Conservation (phyloP, 1,140 invertebrate genomes). For the Conus betulinus region DNA sequence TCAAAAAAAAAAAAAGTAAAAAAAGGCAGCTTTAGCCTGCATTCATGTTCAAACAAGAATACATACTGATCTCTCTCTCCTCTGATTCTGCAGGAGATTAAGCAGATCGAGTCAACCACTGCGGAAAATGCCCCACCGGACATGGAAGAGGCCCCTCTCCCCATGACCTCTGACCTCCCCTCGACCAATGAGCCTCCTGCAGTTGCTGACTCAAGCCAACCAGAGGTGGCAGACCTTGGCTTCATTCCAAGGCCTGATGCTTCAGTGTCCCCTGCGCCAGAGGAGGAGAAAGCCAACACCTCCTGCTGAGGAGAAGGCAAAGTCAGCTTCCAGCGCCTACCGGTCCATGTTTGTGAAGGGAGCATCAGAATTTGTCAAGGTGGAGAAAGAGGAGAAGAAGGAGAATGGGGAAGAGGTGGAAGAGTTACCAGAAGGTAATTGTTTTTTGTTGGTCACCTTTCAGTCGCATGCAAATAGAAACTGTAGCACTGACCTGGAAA, state of each 20-base stretch:
- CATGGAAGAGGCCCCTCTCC: not conserved
- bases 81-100: not conserved
- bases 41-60: too few species aligned
- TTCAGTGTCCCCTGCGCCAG: not conserved
- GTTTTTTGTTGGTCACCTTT: not conserved
- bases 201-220: not conserved
- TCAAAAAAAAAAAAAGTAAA: too few species aligned
- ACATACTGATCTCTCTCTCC: too few species aligned
- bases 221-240: not conserved
- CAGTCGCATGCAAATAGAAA: too few species aligned
- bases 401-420: conserved; percentile 39
- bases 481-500: too few species aligned
- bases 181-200: not conserved
- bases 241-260: conserved; percentile 17
- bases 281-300: not conserved
- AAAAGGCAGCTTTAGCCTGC: too few species aligned
- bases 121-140: not conserved
- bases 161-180: not conserved
- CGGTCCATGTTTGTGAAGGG: conserved; percentile 71
- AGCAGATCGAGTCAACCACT: conserved; percentile 31
- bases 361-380: conserved; percentile 60
- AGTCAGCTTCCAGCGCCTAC: conserved; percentile 25
- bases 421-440: conserved; percentile 62
- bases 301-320: not conserved
- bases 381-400: conserved; percentile 32